These are phyloP conservation scores for Athalia rosae DNA, from an alignment of 2,888 invertebrate species.

Conservation along the genomic window DNA sequence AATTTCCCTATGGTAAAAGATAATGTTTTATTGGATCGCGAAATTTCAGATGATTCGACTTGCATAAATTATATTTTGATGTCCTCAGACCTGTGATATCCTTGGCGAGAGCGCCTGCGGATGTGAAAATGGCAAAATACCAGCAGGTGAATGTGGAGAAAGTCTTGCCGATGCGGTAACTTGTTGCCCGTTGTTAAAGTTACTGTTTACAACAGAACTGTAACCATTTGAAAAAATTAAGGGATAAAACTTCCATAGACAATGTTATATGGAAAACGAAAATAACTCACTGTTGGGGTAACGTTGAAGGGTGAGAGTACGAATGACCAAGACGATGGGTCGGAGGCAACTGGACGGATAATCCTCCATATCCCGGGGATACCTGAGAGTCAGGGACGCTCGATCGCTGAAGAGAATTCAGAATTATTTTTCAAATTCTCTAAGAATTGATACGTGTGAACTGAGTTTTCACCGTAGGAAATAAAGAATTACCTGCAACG, in stretches of 20 bases:
- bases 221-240: slow-evolving; percentile 41
- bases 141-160: slow-evolving; percentile 76
- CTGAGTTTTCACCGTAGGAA: neutral
- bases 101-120: slow-evolving; percentile 77
- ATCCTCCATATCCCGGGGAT: slow-evolving; percentile 78
- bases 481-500: slow-evolving; percentile 78
- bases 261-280: slow-evolving; percentile 24
- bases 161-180: slow-evolving; percentile 74
- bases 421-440: neutral
- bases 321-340: slow-evolving; percentile 72
- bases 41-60: neutral
- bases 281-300: slow-evolving; percentile 69
- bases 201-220: slow-evolving; percentile 70
- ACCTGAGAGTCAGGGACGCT: slow-evolving; percentile 77
- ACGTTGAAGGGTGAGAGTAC: slow-evolving; percentile 70
- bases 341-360: slow-evolving; percentile 72
- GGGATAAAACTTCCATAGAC: neutral
- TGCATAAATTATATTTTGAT: neutral
- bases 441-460: neutral
- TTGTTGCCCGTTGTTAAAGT: slow-evolving; percentile 72
- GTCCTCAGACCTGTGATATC: slow-evolving; percentile 71
- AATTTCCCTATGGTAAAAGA: slow-evolving; percentile 63
- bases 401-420: slow-evolving; percentile 70
- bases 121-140: slow-evolving; percentile 71
- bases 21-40: neutral